Base-by-base conservation (phyloP, 2,888 invertebrate genomes). In the Oscheius sp. region DNA sequence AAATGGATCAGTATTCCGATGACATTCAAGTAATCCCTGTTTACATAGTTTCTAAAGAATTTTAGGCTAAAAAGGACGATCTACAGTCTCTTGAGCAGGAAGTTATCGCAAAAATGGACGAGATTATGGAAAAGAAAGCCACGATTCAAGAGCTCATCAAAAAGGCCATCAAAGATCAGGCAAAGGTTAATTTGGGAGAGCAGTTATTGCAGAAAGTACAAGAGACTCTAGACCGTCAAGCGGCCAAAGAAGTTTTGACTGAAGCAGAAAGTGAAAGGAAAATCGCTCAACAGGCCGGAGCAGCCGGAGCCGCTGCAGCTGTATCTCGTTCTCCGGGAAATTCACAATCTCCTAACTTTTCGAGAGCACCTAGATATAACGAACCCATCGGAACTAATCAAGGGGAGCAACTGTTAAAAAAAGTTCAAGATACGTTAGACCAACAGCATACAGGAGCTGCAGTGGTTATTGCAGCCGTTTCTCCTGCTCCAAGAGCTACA, bases 1-100 rank as follows among this genome's bases (percentile, higher is more conserved):
- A 70, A 6, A 67, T 72, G 32, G 41, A 78, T 26, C 51, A 63
- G 20, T 51, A 75, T 28, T 56, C 70, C 41, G 22, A 68, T 8
- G 63, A 73, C 24, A 70, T 75, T 33, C 32, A 66, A 51, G 75
- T 75, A n/a, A n/a, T n/a, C n/a, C n/a, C n/a, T n/a, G n/a, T n/a
- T n/a, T n/a, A n/a, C n/a, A n/a, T n/a, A n/a, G n/a, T n/a, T n/a
- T n/a, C n/a, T n/a, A n/a, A n/a, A n/a, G n/a, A 1, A 30, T 50
- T 50, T 41, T 38, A 74, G 72, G 62, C 66, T 3, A 67, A 71
- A 33, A 66, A 67, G 24, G 24, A 24, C 9, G 67, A 71, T 24
- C 44, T 77, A 14, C 68, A 75, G 8, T 38, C 64, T 17, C 61
- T 70, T 49, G 68, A 59, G 41, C 28, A 12, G 2, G 59, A 59